Evolutionary conservation across 2,797 vertebrate species (phyloP), one percentile per base, ranked within the genome.

Genomic region (Sebastes iracundus): DNA sequence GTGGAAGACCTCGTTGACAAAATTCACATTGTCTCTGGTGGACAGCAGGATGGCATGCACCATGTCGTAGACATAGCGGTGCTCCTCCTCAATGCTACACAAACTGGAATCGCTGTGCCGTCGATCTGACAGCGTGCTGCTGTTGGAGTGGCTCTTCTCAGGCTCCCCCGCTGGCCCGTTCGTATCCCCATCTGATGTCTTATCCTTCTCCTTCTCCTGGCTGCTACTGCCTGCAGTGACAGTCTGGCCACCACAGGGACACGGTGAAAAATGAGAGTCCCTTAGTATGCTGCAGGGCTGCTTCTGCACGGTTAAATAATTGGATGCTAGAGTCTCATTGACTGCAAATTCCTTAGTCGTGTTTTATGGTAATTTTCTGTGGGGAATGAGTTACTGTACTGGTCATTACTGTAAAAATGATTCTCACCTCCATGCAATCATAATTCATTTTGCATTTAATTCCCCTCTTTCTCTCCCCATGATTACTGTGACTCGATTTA

Each of bases 1-100:
- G 56, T 97, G 97, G 94, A 99, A 99, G 85, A 99, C 97, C 94
- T 99, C 99, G 7, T 99, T 98, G 89, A 99, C 97, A n/a, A 99
- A 99, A 91, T 99, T 99, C 79, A 99, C 94, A 16, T 99, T 99
- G 81, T 98, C 98, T 1, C 98, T 94, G 0, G 98, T 99, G 81
- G 98, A 99, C 27, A 99, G 88, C 27, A 99, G 96, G 86, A 99
- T 98, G 83, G 93, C 94, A 68, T 98, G 98, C 86, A 99, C 99
- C 97, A 99, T 98, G 80, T 99, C 98, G 4, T 99, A 99, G 58
- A 97, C 97, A 0, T 88, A 38, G 0, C 96, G 96, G 75, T 99
- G 96, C 86, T 99, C 98, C 89, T 99, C 98, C 46, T 99, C 98
- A 0, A 99, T 95, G 94, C 98, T 99, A 92, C 99, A 99, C 67